Conservation (phyloP, 2,888 invertebrate genomes). For the Eurytoma adleriae region DNA sequence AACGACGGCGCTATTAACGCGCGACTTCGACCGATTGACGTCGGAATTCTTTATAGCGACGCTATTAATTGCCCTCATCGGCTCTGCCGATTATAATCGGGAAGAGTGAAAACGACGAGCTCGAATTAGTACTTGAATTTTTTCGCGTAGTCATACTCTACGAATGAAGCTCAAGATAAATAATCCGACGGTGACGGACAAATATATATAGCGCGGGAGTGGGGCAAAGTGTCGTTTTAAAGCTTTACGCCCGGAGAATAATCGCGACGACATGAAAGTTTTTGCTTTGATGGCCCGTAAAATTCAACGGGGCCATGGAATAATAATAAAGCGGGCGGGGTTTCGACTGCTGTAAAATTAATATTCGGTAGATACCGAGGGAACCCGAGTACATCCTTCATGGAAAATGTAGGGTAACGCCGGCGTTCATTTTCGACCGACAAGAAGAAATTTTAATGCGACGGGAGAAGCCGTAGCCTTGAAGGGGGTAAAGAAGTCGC, state of each 20-base stretch:
- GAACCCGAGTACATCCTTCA: neutral
- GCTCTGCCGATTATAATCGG: no score
- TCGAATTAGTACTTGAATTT: no score
- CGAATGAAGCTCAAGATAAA: no score
- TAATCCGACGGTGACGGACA: no score
- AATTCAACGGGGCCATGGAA: neutral
- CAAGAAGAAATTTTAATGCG: constrained; percentile 30
- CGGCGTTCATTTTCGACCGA: constrained; percentile 9
- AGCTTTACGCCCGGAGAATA: neutral
- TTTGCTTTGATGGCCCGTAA: constrained; percentile 10
- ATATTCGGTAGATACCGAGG: constrained; percentile 17
- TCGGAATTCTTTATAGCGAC: no score
- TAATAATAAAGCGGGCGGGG: constrained; percentile 16
- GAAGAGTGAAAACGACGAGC: no score
- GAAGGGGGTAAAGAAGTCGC: neutral
- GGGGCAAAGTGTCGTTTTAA: neutral
- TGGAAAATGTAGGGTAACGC: constrained; percentile 35
- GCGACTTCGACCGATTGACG: no score
- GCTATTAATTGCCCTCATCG: no score
- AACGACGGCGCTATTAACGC: no score
- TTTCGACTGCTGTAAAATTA: constrained; percentile 18
- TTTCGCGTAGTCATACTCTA: no score
- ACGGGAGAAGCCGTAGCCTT: neutral
- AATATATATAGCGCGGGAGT: no score
- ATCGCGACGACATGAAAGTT: constrained; percentile 1